phyloP scores from a whole-genome alignment of 1,140 invertebrate species.

The Brachionus koreanus region DNA sequence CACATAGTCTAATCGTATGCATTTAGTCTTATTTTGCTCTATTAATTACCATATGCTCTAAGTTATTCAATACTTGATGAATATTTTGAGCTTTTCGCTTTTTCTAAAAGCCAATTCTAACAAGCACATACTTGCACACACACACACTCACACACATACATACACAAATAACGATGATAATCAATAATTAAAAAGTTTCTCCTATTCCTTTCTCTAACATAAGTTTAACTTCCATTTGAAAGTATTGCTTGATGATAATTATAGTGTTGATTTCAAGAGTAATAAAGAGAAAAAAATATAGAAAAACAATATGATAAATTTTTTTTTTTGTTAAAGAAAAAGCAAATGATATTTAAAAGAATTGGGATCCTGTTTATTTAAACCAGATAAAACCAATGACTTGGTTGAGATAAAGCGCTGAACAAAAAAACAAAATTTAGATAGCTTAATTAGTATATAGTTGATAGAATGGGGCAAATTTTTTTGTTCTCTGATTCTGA shows the following conservation, averaged over 20 bases:
- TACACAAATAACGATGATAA: background rate
- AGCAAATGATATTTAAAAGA: slow-evolving; percentile 29
- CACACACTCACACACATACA: background rate
- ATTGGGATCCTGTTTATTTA: slow-evolving; percentile 35
- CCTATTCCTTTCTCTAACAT: background rate
- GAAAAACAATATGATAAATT: background rate
- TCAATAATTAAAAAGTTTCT: background rate
- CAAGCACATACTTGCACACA: background rate
- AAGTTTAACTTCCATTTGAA: slow-evolving; percentile 20
- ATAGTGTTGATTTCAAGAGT: slow-evolving; percentile 34
- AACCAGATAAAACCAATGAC: slow-evolving; percentile 12
- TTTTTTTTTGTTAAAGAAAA: background rate
- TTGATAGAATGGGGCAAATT: background rate
- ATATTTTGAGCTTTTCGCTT: slow-evolving; percentile 20
- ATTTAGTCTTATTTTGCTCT: background rate
- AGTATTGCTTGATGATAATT: slow-evolving; percentile 40
- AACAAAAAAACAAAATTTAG: background rate
- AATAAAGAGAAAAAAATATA: background rate
- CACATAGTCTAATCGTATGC: background rate
- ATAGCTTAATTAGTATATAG: background rate
- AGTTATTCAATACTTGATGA: slow-evolving; percentile 16
- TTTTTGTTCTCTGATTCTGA: too few relatives aligned
- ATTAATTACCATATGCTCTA: slow-evolving; percentile 12
- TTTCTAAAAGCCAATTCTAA: background rate
- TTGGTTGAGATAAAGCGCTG: background rate